Conservation (phyloP, 1,140 invertebrate genomes). For the Leptinotarsa texana region DNA sequence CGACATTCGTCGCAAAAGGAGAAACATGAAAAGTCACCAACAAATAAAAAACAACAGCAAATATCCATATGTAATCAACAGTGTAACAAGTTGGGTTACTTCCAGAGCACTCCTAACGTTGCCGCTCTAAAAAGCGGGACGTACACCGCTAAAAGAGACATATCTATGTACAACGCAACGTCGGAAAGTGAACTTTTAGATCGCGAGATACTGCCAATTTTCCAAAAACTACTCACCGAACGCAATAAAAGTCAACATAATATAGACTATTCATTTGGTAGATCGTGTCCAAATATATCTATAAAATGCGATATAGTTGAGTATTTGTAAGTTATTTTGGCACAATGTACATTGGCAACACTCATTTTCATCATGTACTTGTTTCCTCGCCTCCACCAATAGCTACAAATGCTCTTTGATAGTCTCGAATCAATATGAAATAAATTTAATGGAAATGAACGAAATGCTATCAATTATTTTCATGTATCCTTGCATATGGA, state of each 20-base stretch:
- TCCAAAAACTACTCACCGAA: constrained; percentile 85
- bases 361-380: background rate
- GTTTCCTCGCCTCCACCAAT: background rate
- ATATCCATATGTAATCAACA: constrained; percentile 54
- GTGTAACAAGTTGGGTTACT: constrained; percentile 59
- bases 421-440: too few species aligned
- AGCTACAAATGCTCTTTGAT: too few species aligned
- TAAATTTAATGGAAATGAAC: too few species aligned
- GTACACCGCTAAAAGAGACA: constrained; percentile 44
- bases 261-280: constrained; percentile 73
- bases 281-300: constrained; percentile 90
- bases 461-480: too few species aligned
- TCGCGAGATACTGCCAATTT: constrained; percentile 84
- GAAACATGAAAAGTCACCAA: constrained; percentile 46
- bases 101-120: constrained; percentile 67
- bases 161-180: constrained; percentile 74
- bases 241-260: constrained; percentile 70
- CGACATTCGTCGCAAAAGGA: constrained; percentile 43
- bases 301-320: constrained; percentile 96
- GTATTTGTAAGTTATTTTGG: constrained; percentile 67
- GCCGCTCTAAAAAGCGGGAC: constrained; percentile 42
- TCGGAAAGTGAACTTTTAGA: constrained; percentile 83
- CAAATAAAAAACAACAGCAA: constrained; percentile 35
- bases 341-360: background rate
- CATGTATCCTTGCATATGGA: too few species aligned